Evolutionary conservation across 2,797 vertebrate species (phyloP).

Genomic region (Hypotaenidia okinawae): DNA sequence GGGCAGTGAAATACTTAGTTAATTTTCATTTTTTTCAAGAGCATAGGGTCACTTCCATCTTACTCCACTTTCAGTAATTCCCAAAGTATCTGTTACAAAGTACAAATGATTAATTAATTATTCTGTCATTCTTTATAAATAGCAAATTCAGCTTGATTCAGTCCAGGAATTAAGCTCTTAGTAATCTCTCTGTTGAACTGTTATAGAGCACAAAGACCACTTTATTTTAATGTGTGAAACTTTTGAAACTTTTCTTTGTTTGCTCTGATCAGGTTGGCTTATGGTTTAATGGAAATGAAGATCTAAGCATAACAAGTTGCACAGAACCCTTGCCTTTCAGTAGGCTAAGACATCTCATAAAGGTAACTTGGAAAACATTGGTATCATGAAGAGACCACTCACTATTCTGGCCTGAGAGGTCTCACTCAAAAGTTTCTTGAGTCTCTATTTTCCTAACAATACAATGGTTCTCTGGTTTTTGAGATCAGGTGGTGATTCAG

Average conservation of each 20-base stretch:
- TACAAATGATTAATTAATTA: background rate
- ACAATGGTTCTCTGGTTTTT: background rate
- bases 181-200: background rate
- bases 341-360: slow-evolving; percentile 79
- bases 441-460: background rate
- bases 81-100: background rate
- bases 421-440: background rate
- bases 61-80: background rate
- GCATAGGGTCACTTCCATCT: background rate
- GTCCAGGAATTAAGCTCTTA: background rate
- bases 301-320: slow-evolving; percentile 69
- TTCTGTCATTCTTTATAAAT: background rate
- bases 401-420: background rate
- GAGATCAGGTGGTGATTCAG: background rate
- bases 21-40: background rate
- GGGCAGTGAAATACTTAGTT: background rate
- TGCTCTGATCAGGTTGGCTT: slow-evolving; percentile 79
- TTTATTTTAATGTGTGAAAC: background rate
- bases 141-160: background rate
- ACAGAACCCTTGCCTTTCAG: slow-evolving; percentile 77
- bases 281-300: slow-evolving; percentile 84
- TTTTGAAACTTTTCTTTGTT: background rate
- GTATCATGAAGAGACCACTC: background rate
- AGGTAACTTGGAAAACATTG: slow-evolving; percentile 77
- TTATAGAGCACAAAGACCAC: background rate